A percentile compares a stretch with the other conserved stretches of the same genome.
Evolutionary conservation across 2,797 vertebrate species (phyloP).

Genomic region (Triplophysa bombifrons): DNA sequence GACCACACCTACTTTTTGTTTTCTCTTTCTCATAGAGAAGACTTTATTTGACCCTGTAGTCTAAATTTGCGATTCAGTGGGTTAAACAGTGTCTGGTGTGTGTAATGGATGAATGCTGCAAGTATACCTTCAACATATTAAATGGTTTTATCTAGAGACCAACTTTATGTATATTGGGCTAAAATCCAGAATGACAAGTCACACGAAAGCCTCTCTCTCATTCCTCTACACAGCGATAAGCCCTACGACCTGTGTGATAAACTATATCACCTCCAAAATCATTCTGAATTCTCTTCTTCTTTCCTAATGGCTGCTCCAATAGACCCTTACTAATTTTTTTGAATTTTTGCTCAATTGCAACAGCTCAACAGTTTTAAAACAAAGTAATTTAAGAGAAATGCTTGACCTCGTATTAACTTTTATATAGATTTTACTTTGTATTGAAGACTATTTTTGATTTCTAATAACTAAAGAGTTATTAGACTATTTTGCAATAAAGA

Average conservation of each 20-base stretch:
- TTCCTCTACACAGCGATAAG: slow-evolving; percentile 9
- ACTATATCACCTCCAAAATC: slow-evolving; percentile 38
- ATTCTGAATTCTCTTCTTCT: slow-evolving; percentile 29
- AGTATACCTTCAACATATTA: no score
- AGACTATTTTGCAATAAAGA: no score
- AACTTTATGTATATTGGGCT: not conserved
- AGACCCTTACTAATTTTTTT: not conserved
- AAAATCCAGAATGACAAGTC: slow-evolving; percentile 60
- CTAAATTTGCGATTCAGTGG: slow-evolving; percentile 3
- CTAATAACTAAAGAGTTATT: no score
- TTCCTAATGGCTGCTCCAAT: not conserved
- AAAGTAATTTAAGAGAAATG: no score
- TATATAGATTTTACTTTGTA: no score
- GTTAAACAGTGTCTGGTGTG: no score
- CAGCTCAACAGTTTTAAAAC: no score
- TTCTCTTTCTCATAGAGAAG: slow-evolving; percentile 1
- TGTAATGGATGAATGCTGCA: not conserved
- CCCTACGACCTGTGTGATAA: slow-evolving; percentile 20
- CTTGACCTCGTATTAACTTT: no score
- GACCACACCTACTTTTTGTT: not conserved
- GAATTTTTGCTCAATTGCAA: no score
- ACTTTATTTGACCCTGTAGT: slow-evolving; percentile 5
- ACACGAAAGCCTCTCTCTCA: slow-evolving; percentile 59
- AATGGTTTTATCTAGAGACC: no score
- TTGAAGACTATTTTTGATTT: no score